These are phyloP conservation scores for Falco peregrinus DNA, from an alignment of 2,797 vertebrate genomes.

Conservation along the genomic window DNA sequence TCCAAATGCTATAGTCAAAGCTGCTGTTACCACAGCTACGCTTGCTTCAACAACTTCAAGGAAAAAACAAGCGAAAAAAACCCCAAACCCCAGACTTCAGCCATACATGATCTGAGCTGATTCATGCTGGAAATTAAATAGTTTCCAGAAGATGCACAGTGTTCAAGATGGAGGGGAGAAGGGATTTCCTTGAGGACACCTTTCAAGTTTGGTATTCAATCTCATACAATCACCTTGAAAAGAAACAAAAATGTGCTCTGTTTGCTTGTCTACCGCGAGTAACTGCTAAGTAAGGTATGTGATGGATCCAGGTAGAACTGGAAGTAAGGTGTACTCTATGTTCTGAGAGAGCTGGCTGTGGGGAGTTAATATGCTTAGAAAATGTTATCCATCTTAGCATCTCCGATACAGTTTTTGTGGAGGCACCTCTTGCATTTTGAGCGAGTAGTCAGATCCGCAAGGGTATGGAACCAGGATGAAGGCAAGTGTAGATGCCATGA, in stretches of 20 bases:
- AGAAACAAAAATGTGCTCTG: neutral
- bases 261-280: neutral
- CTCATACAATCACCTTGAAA: neutral
- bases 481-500: neutral
- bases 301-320: neutral
- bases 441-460: too few relatives aligned
- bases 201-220: neutral
- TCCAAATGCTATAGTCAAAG: neutral
- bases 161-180: neutral
- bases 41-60: neutral
- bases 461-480: neutral
- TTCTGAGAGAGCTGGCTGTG: neutral
- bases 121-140: neutral
- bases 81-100: neutral
- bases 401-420: neutral
- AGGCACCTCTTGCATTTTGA: neutral
- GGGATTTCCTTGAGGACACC: neutral
- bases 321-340: fast-evolving
- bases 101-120: neutral
- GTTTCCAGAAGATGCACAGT: neutral
- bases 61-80: neutral
- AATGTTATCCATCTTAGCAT: neutral
- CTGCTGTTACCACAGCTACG: neutral
- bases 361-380: neutral
- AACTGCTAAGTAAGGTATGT: neutral